A percentile compares a stretch with the other conserved stretches of the same genome.
These are phyloP conservation scores for Rotaria magnacalcarata DNA, from an alignment of 2,888 invertebrate species.

Conservation along the genomic window DNA sequence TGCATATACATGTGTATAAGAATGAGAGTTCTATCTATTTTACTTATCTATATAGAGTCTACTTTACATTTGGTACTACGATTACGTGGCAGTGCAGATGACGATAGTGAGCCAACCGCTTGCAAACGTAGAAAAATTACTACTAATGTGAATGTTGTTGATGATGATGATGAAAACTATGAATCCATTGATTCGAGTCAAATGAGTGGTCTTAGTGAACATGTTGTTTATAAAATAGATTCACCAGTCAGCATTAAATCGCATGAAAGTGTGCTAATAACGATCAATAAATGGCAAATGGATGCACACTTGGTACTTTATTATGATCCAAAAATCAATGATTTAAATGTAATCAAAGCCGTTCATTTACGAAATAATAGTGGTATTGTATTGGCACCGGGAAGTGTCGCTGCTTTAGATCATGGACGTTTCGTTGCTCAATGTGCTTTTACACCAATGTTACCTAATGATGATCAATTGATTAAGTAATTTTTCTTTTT, in stretches of 20 bases:
- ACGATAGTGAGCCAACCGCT: not conserved
- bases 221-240: slow-evolving; percentile 5
- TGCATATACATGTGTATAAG: too few relatives aligned
- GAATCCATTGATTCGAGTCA: slow-evolving; percentile 16
- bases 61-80: slow-evolving; percentile 81
- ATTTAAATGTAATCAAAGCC: slow-evolving; percentile 20
- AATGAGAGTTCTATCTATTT: not conserved
- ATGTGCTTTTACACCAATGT: slow-evolving; percentile 25
- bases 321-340: slow-evolving; percentile 27
- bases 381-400: not conserved
- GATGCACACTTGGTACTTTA: slow-evolving; percentile 15
- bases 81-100: slow-evolving; percentile 63
- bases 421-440: slow-evolving; percentile 13
- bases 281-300: slow-evolving; percentile 13
- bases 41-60: slow-evolving; percentile 63
- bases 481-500: not conserved
- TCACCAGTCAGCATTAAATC: not conserved
- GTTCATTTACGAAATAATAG: slow-evolving; percentile 26
- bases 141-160: not conserved
- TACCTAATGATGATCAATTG: slow-evolving; percentile 1
- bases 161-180: slow-evolving; percentile 3
- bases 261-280: not conserved
- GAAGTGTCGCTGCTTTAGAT: not conserved
- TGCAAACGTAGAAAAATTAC: not conserved
- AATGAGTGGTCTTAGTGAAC: slow-evolving; percentile 26